Evolutionary conservation across 2,888 invertebrate species (phyloP).

Genomic region (Ophion ellenae): DNA sequence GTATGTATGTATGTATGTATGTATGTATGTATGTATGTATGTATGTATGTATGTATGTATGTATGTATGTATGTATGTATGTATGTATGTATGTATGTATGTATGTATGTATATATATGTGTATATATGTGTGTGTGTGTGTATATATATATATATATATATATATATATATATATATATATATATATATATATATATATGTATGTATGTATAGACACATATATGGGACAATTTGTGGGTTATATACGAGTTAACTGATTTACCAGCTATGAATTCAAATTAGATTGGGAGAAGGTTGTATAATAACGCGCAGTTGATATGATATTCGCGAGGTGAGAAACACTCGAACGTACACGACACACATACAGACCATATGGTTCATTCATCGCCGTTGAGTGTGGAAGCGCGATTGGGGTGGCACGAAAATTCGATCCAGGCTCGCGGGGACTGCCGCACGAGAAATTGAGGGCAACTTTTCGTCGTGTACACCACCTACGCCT

Average conservation of each 20-base stretch:
- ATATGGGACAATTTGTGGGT: background rate
- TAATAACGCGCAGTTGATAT: slow-evolving; percentile 19
- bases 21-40: too few species aligned
- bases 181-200: too few species aligned
- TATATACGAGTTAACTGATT: background rate
- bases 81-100: too few species aligned
- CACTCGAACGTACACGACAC: slow-evolving; percentile 24
- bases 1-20: too few species aligned
- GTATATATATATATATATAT: background rate
- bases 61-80: too few species aligned
- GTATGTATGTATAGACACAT: too few species aligned
- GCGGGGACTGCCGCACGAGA: slow-evolving; percentile 55
- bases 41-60: background rate
- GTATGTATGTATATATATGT: too few species aligned
- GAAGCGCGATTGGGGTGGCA: slow-evolving; percentile 47
- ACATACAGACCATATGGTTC: slow-evolving; percentile 62
- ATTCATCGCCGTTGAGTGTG: slow-evolving; percentile 64
- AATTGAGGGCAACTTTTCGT: slow-evolving; percentile 65
- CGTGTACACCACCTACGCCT: slow-evolving; percentile 63
- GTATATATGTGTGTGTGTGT: too few species aligned
- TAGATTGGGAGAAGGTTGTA: background rate
- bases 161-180: background rate
- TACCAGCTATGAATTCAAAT: slow-evolving; percentile 10
- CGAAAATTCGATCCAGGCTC: slow-evolving; percentile 65
- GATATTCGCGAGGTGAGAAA: background rate